phyloP scores from a whole-genome alignment of 2,888 invertebrate species.

The Argyresthia goedartella region DNA sequence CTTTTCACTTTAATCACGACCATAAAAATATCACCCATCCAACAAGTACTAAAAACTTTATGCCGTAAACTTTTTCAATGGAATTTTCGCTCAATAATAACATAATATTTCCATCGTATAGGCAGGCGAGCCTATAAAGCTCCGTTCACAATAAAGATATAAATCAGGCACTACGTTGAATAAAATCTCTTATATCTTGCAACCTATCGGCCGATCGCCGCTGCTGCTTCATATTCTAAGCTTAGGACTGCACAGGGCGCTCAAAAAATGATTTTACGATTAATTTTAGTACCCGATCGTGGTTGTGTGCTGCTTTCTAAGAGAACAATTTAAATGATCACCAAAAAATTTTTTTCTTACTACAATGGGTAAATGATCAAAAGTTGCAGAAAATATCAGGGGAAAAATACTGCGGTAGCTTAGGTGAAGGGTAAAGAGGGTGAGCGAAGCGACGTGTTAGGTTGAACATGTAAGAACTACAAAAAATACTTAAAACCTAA shows the following conservation, averaged over 20 bases:
- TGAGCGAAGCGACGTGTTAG: too few species aligned
- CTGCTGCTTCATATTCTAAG: slow-evolving; percentile 36
- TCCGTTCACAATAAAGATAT: slow-evolving; percentile 55
- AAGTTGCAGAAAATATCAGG: too few species aligned
- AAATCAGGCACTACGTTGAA: slow-evolving; percentile 47
- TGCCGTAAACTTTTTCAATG: too few species aligned
- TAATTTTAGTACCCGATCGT: background rate
- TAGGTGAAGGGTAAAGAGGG: too few species aligned
- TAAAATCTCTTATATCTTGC: slow-evolving; percentile 52
- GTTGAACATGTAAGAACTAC: too few species aligned
- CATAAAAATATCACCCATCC: background rate
- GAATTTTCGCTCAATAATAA: background rate
- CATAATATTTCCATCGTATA: slow-evolving; percentile 5
- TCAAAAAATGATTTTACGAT: background rate
- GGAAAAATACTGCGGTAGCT: too few species aligned
- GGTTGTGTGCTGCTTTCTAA: too few species aligned
- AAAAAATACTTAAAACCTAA: too few species aligned
- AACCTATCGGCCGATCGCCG: slow-evolving; percentile 35
- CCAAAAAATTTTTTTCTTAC: too few species aligned
- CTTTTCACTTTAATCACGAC: too few species aligned
- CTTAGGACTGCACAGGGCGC: slow-evolving; percentile 15
- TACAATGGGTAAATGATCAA: too few species aligned
- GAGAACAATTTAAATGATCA: too few species aligned
- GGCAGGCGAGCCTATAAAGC: slow-evolving; percentile 2
- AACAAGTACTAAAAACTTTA: background rate